Conservation (phyloP, 1,140 invertebrate genomes). For the Epicauta chinensis region DNA sequence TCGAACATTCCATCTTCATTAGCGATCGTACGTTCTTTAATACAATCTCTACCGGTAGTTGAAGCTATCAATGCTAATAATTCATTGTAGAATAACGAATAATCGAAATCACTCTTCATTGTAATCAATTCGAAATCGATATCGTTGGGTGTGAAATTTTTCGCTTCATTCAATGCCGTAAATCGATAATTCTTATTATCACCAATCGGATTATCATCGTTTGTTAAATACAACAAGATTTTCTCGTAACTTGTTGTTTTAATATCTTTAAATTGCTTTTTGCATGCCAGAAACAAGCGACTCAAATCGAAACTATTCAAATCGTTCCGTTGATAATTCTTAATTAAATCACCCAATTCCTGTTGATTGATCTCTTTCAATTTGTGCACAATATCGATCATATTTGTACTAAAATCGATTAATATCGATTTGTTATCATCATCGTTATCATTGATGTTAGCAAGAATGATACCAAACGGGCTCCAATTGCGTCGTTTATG, state of each 20-base stretch:
- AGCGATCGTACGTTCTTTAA: too few relatives aligned
- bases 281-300: slow-evolving; percentile 28
- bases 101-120: slow-evolving; percentile 24
- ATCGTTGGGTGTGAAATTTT: slow-evolving; percentile 28
- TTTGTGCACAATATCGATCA: slow-evolving; percentile 25
- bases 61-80: slow-evolving; percentile 22
- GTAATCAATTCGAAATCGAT: slow-evolving; percentile 27
- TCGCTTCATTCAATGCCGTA: slow-evolving; percentile 28
- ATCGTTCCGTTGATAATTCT: slow-evolving; percentile 21
- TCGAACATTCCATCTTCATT: slow-evolving; percentile 25
- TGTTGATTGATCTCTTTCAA: slow-evolving; percentile 17
- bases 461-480: slow-evolving; percentile 19
- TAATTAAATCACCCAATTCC: slow-evolving; percentile 18
- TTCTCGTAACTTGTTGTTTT: slow-evolving; percentile 25
- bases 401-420: slow-evolving; percentile 21
- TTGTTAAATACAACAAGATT: slow-evolving; percentile 28
- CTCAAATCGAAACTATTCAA: slow-evolving; percentile 20
- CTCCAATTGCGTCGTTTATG: slow-evolving; percentile 15
- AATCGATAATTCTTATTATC: slow-evolving; percentile 23
- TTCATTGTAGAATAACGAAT: slow-evolving; percentile 29
- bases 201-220: slow-evolving; percentile 28
- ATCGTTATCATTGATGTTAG: slow-evolving; percentile 3
- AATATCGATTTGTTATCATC: slow-evolving; percentile 1
- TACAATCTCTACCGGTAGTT: neutral
- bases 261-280: slow-evolving; percentile 28